These are phyloP conservation scores for Montifringilla adamsi DNA, from an alignment of 2,113 vertebrate species.

Conservation along the genomic window DNA sequence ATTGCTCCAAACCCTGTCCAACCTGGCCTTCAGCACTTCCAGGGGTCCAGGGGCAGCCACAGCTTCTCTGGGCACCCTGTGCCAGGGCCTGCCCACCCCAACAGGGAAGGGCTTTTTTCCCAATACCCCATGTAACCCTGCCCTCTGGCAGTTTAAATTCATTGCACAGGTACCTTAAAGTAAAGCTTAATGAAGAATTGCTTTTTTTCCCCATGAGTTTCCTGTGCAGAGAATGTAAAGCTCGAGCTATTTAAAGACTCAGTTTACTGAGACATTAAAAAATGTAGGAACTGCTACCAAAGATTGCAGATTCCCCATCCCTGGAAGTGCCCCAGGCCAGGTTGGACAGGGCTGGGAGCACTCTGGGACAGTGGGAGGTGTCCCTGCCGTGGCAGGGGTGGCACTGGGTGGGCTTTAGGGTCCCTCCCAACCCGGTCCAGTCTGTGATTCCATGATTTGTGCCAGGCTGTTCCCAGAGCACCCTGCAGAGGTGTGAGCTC, in stretches of 20 bases:
- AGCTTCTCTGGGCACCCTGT: background rate
- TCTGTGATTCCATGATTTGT: background rate
- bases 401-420: fast-evolving
- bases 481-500: background rate
- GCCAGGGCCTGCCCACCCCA: background rate
- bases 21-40: background rate
- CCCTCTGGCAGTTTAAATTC: background rate
- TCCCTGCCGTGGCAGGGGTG: background rate
- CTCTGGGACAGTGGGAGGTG: fast-evolving
- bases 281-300: background rate
- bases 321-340: background rate
- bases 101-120: background rate
- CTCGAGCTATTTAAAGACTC: background rate
- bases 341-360: background rate
- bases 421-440: fast-evolving
- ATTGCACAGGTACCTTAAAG: background rate
- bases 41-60: background rate
- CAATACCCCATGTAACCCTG: background rate
- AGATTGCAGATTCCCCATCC: background rate
- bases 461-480: background rate
- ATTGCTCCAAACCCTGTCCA: fast-evolving
- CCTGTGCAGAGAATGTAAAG: background rate
- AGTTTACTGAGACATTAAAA: background rate
- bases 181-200: background rate
- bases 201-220: background rate